Base-by-base conservation (phyloP, 1,140 invertebrate genomes). In the Charaxes varanes region DNA sequence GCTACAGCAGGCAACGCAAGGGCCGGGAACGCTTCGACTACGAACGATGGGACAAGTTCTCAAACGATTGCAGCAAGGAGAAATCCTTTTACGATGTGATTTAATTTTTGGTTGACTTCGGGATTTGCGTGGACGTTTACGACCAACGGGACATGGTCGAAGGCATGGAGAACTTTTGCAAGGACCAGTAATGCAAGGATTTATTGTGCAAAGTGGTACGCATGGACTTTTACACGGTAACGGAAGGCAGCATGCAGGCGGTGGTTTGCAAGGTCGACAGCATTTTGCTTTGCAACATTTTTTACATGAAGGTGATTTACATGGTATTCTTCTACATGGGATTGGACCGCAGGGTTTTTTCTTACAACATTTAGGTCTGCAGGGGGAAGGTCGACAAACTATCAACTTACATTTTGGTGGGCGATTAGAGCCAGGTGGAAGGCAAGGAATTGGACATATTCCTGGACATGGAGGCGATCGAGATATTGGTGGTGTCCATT, bases 401-500 rank as follows among this genome's bases (percentile, higher is more conserved):
- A 66, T 36, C 32, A 65, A 35, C 54, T 64, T 73, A 36, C 67
- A 77, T 46, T 63, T 77, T 8, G 60, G 41, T 23, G 64, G 59
- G 7, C 56, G 53, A 35, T 60, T 69, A 7, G 52, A 24, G 4
- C 28, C 33, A 17, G 60, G 34, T 6, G 47, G 14, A 13, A 50
- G 13, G 22, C 56, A 68, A 5, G 53, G 26, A 27, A 52, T 32
- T 3, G 61, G 34, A 46, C 55, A 73, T 2, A 62, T 51, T 14
- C 30, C 26, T n/a, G 35, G 36, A 36, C 72, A 74, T 3, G 62
- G 48, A n/a, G 52, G 48, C 8, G 60, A 46, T 3, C 60, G 56
- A 4, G 40, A 41, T 2, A 68, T 60, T n/a, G 78, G 76, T 12
- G 74, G 78, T 12, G 69, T 72, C 78, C 78, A 82, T 48, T 82